Percentiles rank a stretch among this genome's conserved stretches.
Conservation (phyloP, 2,113 vertebrate species). For the crab-eating macaque (Macaca fascicularis) region T2T-MFA8v1.1 NC_088377.1:128088501-128089000, state of each 20-base stretch:
- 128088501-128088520: neutral
- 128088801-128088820: neutral
- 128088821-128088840: neutral
- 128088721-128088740: neutral
- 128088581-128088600: neutral
- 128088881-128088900: neutral
- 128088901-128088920: neutral
- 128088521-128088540: neutral
- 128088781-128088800: neutral
- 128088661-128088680: neutral
- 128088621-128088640: neutral
- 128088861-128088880: neutral
- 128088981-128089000: neutral
- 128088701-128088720: neutral
- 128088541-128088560: neutral
- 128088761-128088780: neutral
- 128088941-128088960: neutral
- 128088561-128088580: neutral
- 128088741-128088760: neutral
- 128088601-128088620: neutral
- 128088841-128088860: neutral
- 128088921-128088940: neutral
- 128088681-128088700: neutral
- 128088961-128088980: neutral
- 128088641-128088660: neutral